These are phyloP conservation scores for Leguminivora glycinivorella DNA, from an alignment of 1,140 invertebrate genomes.

Conservation along the genomic window DNA sequence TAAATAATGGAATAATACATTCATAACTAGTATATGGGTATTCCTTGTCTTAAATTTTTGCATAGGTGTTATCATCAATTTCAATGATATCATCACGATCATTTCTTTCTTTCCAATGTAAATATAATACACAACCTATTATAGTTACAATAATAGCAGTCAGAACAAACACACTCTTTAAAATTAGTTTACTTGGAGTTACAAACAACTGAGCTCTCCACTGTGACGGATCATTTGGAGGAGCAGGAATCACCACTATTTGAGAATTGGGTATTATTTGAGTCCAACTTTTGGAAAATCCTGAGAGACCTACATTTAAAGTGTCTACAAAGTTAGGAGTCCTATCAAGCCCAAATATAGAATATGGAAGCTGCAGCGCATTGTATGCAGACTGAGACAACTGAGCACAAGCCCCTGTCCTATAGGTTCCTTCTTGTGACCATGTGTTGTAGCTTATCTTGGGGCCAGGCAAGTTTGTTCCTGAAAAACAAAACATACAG, in stretches of 20 bases:
- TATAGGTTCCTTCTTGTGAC: conserved; percentile 88
- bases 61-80: conserved; percentile 72
- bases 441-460: conserved; percentile 92
- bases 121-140: conserved; percentile 88
- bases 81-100: conserved; percentile 92
- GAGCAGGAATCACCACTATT: conserved; percentile 96
- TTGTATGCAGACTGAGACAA: conserved; percentile 95
- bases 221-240: conserved; percentile 85
- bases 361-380: conserved; percentile 95
- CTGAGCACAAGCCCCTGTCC: conserved; percentile 90
- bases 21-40: neutral
- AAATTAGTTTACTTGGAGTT: conserved; percentile 95
- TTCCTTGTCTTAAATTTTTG: conserved; percentile 53
- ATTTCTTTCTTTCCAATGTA: conserved; percentile 97
- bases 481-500: conserved; percentile 69
- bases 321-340: conserved; percentile 98
- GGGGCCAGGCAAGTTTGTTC: conserved; percentile 93
- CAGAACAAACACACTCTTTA: conserved; percentile 94
- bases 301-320: conserved; percentile 89
- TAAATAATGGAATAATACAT: neutral
- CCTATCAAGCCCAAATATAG: conserved; percentile 95
- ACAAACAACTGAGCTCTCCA: conserved; percentile 98
- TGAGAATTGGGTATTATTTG: conserved; percentile 99
- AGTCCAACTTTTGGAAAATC: conserved; percentile 86
- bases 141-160: conserved; percentile 93